Evolutionary conservation across 2,888 invertebrate species (phyloP).

Genomic region (Onthophagus sagittarius): DNA sequence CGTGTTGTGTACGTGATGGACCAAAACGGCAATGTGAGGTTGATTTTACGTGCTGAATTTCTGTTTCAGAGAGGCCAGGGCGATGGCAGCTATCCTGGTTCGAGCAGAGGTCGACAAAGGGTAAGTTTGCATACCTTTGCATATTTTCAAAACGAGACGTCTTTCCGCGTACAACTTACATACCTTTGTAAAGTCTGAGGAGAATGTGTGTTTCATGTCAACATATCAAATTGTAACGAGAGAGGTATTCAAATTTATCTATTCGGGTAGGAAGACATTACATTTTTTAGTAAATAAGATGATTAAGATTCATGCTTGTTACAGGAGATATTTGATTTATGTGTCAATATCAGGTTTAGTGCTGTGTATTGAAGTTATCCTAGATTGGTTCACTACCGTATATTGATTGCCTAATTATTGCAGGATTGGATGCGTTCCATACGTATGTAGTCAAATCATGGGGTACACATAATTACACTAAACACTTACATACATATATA

Average conservation of each 20-base stretch:
- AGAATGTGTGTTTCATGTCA: background rate
- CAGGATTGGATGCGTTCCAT: slow-evolving; percentile 11
- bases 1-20: background rate
- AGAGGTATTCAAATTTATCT: too few relatives aligned
- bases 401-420: slow-evolving; percentile 25
- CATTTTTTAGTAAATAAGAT: too few relatives aligned
- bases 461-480: background rate
- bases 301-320: background rate
- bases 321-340: slow-evolving; percentile 11
- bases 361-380: slow-evolving; percentile 19
- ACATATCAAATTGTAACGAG: too few relatives aligned
- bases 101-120: slow-evolving; percentile 52
- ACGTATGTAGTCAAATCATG: background rate
- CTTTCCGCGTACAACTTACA: background rate
- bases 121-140: slow-evolving; percentile 46
- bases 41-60: slow-evolving; percentile 6
- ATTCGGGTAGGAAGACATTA: too few relatives aligned
- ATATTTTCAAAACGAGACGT: background rate
- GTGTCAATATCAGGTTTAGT: slow-evolving; percentile 22
- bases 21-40: background rate
- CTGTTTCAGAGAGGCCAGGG: slow-evolving; percentile 50
- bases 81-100: slow-evolving; percentile 51
- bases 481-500: background rate
- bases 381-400: slow-evolving; percentile 23
- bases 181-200: background rate